Evolutionary conservation across 1,140 invertebrate species (phyloP).

Genomic region (Bradysia coprophila): DNA sequence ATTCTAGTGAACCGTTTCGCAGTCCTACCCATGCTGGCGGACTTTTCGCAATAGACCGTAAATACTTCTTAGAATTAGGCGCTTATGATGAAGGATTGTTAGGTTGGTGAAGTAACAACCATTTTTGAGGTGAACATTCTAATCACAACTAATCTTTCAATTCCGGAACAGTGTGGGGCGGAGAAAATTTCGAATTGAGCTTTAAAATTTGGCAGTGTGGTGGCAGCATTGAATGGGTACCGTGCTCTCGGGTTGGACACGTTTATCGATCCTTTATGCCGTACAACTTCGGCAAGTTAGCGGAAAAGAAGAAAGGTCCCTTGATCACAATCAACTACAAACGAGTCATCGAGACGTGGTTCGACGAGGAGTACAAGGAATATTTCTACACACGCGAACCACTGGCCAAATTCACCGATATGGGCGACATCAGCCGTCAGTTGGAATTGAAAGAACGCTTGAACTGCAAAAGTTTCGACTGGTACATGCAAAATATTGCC

Average conservation of each 20-base stretch:
- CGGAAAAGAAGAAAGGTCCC: slow-evolving; percentile 81
- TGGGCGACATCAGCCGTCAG: slow-evolving; percentile 69
- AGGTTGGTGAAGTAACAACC: too few relatives aligned
- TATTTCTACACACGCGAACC: slow-evolving; percentile 92
- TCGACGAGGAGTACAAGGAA: slow-evolving; percentile 85
- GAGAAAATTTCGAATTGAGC: slow-evolving; percentile 96
- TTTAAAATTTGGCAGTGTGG: slow-evolving; percentile 99
- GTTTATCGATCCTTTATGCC: slow-evolving; percentile 97
- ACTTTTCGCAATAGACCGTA: slow-evolving; percentile 88
- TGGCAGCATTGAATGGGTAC: slow-evolving; percentile 95
- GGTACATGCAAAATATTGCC: slow-evolving; percentile 96
- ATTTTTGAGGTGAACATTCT: too few relatives aligned
- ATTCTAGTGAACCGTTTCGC: slow-evolving; percentile 84
- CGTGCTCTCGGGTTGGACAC: slow-evolving; percentile 94
- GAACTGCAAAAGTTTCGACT: slow-evolving; percentile 82
- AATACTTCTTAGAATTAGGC: slow-evolving; percentile 91
- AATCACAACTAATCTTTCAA: too few relatives aligned
- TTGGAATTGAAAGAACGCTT: slow-evolving; percentile 58
- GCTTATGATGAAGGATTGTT: slow-evolving; percentile 88
- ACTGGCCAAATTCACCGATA: slow-evolving; percentile 56
- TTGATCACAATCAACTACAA: slow-evolving; percentile 94
- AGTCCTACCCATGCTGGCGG: slow-evolving; percentile 90
- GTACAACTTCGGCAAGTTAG: slow-evolving; percentile 81
- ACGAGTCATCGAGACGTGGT: slow-evolving; percentile 89
- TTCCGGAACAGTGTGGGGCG: slow-evolving; percentile 81